Evolutionary conservation across 1,140 invertebrate genomes (phyloP).

Genomic region (Bemisia tabaci): DNA sequence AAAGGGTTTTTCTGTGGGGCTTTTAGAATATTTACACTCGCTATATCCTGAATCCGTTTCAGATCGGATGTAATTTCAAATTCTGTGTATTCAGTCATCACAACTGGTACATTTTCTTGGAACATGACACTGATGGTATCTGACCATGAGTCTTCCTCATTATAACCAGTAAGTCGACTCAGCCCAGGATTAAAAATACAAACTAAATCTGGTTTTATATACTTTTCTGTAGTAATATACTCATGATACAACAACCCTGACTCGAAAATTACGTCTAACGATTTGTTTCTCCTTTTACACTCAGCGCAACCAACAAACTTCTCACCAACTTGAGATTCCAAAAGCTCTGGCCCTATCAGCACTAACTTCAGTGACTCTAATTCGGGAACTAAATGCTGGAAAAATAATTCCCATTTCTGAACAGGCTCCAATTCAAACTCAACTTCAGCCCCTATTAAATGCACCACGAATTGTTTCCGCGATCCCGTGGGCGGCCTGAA

Average conservation of each 20-base stretch:
- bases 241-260: constrained; percentile 43
- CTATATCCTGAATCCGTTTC: constrained; percentile 27
- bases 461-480: constrained; percentile 32
- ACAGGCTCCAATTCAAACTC: constrained; percentile 51
- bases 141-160: constrained; percentile 47
- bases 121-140: constrained; percentile 37
- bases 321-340: constrained; percentile 34
- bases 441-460: constrained; percentile 49
- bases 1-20: constrained; percentile 44
- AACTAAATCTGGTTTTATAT: constrained; percentile 40
- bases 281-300: constrained; percentile 33
- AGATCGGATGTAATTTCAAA: constrained; percentile 46
- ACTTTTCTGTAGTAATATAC: constrained; percentile 33
- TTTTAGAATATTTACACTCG: constrained; percentile 35
- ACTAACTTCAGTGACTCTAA: constrained; percentile 38
- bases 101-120: constrained; percentile 38
- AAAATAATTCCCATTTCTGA: constrained; percentile 52
- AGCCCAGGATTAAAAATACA: constrained; percentile 57
- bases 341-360: constrained; percentile 47
- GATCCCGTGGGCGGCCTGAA: constrained; percentile 23
- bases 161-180: constrained; percentile 45
- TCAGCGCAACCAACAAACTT: neutral
- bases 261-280: constrained; percentile 38
- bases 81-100: constrained; percentile 48
- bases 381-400: constrained; percentile 44